Evolutionary conservation across 2,797 vertebrate species (phyloP).

Genomic region (Odontamblyopus lacepedii): DNA sequence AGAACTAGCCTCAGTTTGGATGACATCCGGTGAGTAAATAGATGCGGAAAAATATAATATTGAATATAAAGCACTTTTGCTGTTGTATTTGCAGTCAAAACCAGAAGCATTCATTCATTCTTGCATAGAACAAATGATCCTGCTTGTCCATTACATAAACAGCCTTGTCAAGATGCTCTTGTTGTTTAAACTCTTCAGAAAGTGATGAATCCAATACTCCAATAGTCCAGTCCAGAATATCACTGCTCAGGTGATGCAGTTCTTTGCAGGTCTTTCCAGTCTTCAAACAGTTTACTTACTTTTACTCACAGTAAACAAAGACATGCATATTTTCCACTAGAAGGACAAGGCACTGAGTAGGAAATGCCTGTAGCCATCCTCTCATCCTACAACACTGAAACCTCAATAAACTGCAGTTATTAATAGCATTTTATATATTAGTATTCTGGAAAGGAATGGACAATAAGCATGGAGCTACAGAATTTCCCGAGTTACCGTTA

Average conservation of each 20-base stretch:
- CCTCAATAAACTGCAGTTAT: neutral
- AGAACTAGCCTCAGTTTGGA: conserved; percentile 99
- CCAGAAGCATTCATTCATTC: conserved; percentile 2
- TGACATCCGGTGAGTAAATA: conserved; percentile 94
- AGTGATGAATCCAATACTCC: neutral
- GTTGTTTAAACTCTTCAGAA: neutral
- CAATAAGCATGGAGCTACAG: neutral
- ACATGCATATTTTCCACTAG: neutral
- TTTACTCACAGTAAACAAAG: neutral
- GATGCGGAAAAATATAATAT: conserved; percentile 65
- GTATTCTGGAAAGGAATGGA: neutral
- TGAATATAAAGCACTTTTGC: neutral
- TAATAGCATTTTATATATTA: neutral
- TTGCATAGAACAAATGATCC: conserved; percentile 2
- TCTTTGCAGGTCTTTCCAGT: too few species aligned
- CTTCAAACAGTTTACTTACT: neutral
- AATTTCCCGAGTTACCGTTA: neutral
- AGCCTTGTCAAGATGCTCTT: neutral
- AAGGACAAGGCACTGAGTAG: neutral
- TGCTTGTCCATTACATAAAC: conserved; percentile 2
- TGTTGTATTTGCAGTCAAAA: conserved; percentile 1
- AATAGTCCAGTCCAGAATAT: neutral
- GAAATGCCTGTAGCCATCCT: neutral
- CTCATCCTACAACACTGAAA: neutral
- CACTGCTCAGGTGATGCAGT: neutral